phyloP scores from a whole-genome alignment of 1,140 invertebrate genomes.

The Homarus americanus region DNA sequence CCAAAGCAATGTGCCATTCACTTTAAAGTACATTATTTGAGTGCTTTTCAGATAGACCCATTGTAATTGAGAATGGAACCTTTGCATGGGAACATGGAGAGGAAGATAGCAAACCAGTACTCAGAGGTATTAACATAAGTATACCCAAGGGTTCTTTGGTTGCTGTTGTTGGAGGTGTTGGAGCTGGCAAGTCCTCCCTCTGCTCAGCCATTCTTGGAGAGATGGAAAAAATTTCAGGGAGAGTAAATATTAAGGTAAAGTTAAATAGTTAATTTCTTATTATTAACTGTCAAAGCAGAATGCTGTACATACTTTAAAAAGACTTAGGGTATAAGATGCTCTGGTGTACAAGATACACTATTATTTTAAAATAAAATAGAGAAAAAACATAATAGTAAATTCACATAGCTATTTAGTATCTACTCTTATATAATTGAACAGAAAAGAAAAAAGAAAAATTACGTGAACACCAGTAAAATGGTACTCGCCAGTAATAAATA shows the following conservation, averaged over 20 bases:
- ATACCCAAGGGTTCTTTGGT: slow-evolving; percentile 77
- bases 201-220: slow-evolving; percentile 82
- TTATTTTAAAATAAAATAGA: too few species aligned
- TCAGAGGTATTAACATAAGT: slow-evolving; percentile 78
- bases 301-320: too few species aligned
- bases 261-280: too few species aligned
- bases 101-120: slow-evolving; percentile 78
- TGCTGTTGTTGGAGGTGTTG: slow-evolving; percentile 82
- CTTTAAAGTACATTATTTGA: background rate
- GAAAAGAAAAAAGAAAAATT: too few species aligned
- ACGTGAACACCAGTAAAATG: too few species aligned
- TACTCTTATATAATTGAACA: too few species aligned
- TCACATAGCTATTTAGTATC: too few species aligned
- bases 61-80: slow-evolving; percentile 78
- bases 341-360: too few species aligned
- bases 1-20: background rate
- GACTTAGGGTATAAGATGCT: too few species aligned
- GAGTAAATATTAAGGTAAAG: slow-evolving; percentile 76
- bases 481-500: too few species aligned
- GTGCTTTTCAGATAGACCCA: slow-evolving; percentile 75
- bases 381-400: too few species aligned
- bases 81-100: slow-evolving; percentile 80
- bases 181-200: slow-evolving; percentile 82
- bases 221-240: slow-evolving; percentile 78
- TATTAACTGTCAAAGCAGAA: too few species aligned